Evolutionary conservation across 1,140 invertebrate species (phyloP).

Genomic region (Medauroidea extradentata): DNA sequence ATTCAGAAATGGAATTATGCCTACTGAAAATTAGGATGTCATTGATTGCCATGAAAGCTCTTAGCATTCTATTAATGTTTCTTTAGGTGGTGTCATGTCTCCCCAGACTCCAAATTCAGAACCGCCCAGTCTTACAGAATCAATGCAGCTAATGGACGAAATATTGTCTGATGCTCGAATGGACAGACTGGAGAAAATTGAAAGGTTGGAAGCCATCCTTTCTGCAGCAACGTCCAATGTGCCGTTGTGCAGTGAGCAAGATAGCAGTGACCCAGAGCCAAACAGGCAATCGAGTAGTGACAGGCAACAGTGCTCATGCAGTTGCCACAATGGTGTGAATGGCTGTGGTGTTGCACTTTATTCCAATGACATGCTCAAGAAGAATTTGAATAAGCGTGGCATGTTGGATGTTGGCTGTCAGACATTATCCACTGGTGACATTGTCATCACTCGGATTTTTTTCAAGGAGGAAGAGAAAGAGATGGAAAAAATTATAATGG

Average conservation of each 20-base stretch:
- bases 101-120: conserved; percentile 59
- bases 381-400: not conserved
- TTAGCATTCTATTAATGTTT: too few species aligned
- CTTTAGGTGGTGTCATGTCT: conserved; percentile 56
- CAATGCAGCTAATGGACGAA: conserved; percentile 84
- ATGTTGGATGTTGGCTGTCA: conserved; percentile 58
- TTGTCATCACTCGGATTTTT: conserved; percentile 86
- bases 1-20: too few species aligned
- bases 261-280: not conserved
- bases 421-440: conserved; percentile 88
- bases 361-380: too few species aligned
- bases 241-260: not conserved
- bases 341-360: too few species aligned
- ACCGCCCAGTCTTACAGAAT: conserved; percentile 84
- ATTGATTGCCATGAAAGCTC: too few species aligned
- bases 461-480: conserved; percentile 58
- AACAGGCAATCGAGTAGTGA: too few species aligned
- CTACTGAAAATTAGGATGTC: too few species aligned
- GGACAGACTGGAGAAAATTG: conserved; percentile 82
- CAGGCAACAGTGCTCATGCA: too few species aligned
- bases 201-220: conserved; percentile 77
- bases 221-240: conserved; percentile 50
- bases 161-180: conserved; percentile 77
- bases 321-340: too few species aligned
- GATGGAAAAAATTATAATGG: conserved; percentile 20